Evolutionary conservation across 2,113 vertebrate genomes (phyloP), one percentile per base, ranked within the genome.

Genomic region (Cyprinodon tularosa): DNA sequence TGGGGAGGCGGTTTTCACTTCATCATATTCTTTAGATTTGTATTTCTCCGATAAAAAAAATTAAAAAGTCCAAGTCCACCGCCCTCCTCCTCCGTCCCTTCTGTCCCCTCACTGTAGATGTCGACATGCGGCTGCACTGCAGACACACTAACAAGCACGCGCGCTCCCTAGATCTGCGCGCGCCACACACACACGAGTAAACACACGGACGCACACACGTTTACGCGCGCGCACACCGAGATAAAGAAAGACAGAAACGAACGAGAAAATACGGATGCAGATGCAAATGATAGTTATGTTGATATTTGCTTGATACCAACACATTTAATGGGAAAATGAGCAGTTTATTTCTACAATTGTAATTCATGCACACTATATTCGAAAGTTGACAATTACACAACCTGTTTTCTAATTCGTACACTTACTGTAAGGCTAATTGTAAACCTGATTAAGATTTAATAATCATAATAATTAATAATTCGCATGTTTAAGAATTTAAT

Each of bases 191-290:
- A 29, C 29, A 29, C 29, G 29, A n/a, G n/a, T 1, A 29, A 29
- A 29, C 29, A 29, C 29, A n/a, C n/a, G n/a, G n/a, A n/a, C n/a
- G n/a, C n/a, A 29, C 29, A 29, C 29, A 29, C 29, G 29, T 1
- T 29, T 29, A 29, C 29, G 29, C 29, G 29, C 29, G 29, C 50
- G 20, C 7, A n/a, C 6, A 0, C 20, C 64, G 40, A 74, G 63
- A 81, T 65, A 88, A 77, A 86, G 77, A 70, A 15, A 68, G 45
- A 47, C 65, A 17, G 50, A 29, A n/a, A 64, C 4, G 7, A 47
- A 53, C 10, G 36, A 37, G 4, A 2, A 57, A 40, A 13, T 65
- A 42, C 3, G 11, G 29, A 63, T 14, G 39, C 62, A 57, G 50
- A n/a, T n/a, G 50, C 17, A 57, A n/a, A 20, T 57, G 3, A 57